Percentiles rank a stretch among this genome's conserved stretches.
phyloP scores from a whole-genome alignment of 2,888 invertebrate species.

The Chelonus formosanus region DNA sequence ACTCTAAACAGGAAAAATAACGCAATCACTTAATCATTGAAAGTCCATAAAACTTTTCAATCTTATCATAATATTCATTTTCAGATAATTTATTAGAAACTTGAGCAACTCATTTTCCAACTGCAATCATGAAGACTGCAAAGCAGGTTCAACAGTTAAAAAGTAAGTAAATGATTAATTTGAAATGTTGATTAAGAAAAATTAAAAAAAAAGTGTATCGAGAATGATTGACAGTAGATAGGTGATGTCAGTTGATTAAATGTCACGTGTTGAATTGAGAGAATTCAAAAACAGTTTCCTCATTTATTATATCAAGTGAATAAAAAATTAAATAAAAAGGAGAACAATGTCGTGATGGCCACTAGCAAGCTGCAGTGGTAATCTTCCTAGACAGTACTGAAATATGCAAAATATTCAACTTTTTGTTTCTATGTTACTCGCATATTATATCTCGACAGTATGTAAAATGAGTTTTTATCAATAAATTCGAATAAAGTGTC shows the following conservation, averaged over 20 bases:
- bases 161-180: slow-evolving; percentile 51
- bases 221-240: background rate
- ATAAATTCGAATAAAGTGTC: slow-evolving; percentile 15
- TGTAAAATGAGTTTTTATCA: slow-evolving; percentile 21
- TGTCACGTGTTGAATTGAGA: slow-evolving; percentile 19
- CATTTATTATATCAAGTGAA: too few species aligned
- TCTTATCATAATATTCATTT: background rate
- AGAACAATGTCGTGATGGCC: too few species aligned
- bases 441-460: background rate
- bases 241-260: background rate
- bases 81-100: background rate
- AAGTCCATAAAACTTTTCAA: too few species aligned
- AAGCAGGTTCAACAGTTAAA: slow-evolving; percentile 57
- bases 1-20: too few species aligned
- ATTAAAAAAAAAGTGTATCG: background rate
- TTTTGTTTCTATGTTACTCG: background rate
- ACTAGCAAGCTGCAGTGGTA: too few species aligned
- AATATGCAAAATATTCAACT: slow-evolving; percentile 20
- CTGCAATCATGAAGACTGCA: slow-evolving; percentile 54
- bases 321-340: slow-evolving; percentile 16
- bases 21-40: too few species aligned
- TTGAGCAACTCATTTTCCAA: slow-evolving; percentile 1
- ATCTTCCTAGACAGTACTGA: background rate
- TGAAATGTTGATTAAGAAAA: slow-evolving; percentile 6
- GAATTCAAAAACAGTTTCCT: slow-evolving; percentile 8